Conservation (phyloP, 2,113 vertebrate genomes). For the Podarcis muralis region DNA sequence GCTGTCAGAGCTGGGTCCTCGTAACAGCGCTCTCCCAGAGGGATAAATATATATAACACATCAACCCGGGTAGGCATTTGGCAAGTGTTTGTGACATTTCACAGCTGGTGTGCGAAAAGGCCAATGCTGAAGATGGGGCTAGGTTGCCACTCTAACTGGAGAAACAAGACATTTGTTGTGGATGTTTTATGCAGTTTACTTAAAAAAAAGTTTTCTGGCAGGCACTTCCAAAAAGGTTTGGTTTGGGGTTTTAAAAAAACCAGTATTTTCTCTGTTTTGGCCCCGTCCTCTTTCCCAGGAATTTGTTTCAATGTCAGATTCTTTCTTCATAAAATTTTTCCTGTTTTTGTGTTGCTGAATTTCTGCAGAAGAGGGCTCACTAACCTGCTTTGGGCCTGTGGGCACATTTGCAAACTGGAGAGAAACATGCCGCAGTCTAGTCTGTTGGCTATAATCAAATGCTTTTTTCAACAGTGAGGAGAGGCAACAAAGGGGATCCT, state of each 20-base stretch:
- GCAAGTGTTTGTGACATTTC: conserved; percentile 69
- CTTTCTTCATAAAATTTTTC: conserved; percentile 22
- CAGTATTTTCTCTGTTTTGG: not conserved
- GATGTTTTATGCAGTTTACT: conserved; percentile 3
- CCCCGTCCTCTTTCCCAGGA: not conserved
- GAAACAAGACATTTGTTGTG: not conserved
- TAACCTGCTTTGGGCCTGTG: too few species aligned
- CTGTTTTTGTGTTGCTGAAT: not conserved
- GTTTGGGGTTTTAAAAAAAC: not conserved
- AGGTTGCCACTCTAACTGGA: conserved; percentile 1
- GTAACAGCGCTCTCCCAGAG: conserved; percentile 61
- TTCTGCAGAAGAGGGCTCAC: not conserved
- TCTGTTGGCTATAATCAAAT: too few species aligned
- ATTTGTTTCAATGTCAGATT: conserved; percentile 27
- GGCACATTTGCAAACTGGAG: too few species aligned
- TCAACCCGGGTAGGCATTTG: conserved; percentile 61
- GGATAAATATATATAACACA: conserved; percentile 61
- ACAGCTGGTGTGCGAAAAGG: conserved; percentile 65
- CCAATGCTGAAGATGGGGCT: conserved; percentile 24
- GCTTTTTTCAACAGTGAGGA: too few species aligned
- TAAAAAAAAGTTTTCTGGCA: not conserved
- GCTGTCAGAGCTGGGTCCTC: conserved; percentile 44
- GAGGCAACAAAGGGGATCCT: too few species aligned
- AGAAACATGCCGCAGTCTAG: too few species aligned
- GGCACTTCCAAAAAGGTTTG: not conserved